Conservation (phyloP, 2,797 vertebrate species). For the Meriones psammophilus region DNA sequence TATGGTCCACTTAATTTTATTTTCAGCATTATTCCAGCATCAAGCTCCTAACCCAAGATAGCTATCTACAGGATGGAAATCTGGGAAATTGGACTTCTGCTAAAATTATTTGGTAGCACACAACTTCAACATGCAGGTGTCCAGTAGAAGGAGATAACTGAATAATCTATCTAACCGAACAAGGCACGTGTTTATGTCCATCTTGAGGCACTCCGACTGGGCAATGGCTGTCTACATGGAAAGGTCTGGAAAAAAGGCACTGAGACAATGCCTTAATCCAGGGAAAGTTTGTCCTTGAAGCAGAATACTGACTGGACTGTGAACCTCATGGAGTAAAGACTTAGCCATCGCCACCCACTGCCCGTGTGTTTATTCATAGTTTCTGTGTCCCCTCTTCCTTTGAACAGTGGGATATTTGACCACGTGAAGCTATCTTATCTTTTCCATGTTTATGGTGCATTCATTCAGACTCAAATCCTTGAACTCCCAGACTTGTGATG, state of each 20-base stretch:
- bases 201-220: background rate
- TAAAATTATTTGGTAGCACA: background rate
- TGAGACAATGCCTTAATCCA: background rate
- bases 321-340: background rate
- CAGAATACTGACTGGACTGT: background rate
- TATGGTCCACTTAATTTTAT: background rate
- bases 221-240: background rate
- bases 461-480: slow-evolving; percentile 17
- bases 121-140: background rate
- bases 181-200: background rate
- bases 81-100: slow-evolving; percentile 31
- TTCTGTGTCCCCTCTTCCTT: background rate
- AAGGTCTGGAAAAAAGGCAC: background rate
- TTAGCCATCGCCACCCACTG: background rate
- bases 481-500: background rate
- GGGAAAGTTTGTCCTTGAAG: background rate
- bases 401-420: background rate
- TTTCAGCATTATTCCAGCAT: slow-evolving; percentile 6
- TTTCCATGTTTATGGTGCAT: background rate
- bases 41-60: background rate
- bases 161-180: background rate
- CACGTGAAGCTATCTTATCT: background rate
- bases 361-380: background rate
- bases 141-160: background rate
- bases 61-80: background rate